Evolutionary conservation across 2,888 invertebrate genomes (phyloP), one percentile per base, ranked within the genome.

Genomic region (Caenorhabditis macrosperma): DNA sequence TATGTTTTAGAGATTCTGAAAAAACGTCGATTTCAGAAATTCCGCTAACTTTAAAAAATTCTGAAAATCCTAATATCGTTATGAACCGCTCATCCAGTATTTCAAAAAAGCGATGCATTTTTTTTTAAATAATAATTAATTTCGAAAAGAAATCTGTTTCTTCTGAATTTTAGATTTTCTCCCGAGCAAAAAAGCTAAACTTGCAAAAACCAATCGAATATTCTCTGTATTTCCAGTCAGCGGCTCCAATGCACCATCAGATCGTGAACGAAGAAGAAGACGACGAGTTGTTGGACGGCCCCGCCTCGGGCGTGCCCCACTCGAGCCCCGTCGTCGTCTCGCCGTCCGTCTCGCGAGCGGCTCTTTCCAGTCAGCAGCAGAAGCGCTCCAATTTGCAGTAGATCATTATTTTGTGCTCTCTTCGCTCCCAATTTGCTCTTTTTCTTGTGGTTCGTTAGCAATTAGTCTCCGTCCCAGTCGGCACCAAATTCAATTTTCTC

Each of bases 251-350:
- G 6, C 55, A 33, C 35, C 72, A 72, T 46, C 72, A 64, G 33
- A 28, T 64, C 2, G 38, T 74, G 6, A 64, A 64, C 64, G 64
- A 74, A 50, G 74, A 74, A 54, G 72, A 63, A 20, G 64, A 48
- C 12, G 24, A 46, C n/a, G 41, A 15, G 15, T 38, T 3, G n/a
- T n/a, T n/a, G n/a, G n/a, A n/a, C 7, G 5, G 38, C 4, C 20
- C 17, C 44, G 2, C 41, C 44, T 59, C 50, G 0, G 50, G 48
- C 20, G 74, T 35, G 9, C 74, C 74, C 1, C 74, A 74, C 50
- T 64, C 74, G 15, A 59, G 64, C 15, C 64, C 74, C 0, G 30
- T 64, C 12, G 22, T 74, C 38, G 64, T 52, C 4, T 74, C 74
- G 1, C 74, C 74, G 22, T 64, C 64, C 10, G 15, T 48, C 9